A percentile compares a stretch with the other conserved stretches of the same genome.
Conservation (phyloP, 2,888 invertebrate genomes). For the Eumacrocentrus americanus region DNA sequence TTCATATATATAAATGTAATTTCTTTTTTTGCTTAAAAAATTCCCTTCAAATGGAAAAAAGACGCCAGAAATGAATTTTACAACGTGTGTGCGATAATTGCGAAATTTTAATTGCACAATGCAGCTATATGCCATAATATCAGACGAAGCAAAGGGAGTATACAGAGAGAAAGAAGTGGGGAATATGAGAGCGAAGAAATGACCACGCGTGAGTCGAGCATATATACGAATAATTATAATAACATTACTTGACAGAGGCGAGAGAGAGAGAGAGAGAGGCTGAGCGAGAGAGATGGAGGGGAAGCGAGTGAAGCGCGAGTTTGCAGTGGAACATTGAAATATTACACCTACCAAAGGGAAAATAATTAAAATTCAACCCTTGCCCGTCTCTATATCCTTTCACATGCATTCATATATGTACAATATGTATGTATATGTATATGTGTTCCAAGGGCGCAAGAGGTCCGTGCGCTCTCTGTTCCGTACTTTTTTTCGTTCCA, state of each 20-base stretch:
- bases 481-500: constrained; percentile 56
- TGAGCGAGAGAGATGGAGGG: too few species aligned
- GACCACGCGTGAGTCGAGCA: constrained; percentile 51
- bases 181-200: constrained; percentile 50
- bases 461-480: constrained; percentile 31
- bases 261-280: constrained; percentile 51
- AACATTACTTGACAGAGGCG: constrained; percentile 61
- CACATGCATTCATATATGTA: constrained; percentile 30
- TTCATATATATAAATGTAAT: constrained; percentile 1
- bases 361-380: constrained; percentile 63
- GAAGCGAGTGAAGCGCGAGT: constrained; percentile 55
- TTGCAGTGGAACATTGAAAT: constrained; percentile 59
- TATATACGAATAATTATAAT: constrained; percentile 57
- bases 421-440: constrained; percentile 27
- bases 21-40: not conserved
- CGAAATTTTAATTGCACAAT: constrained; percentile 54
- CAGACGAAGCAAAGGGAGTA: constrained; percentile 22
- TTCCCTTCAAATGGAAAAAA: not conserved
- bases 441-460: not conserved
- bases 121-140: constrained; percentile 1
- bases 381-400: constrained; percentile 47
- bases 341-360: constrained; percentile 62
- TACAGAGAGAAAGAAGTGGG: constrained; percentile 27
- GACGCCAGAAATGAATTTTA: constrained; percentile 21
- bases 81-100: constrained; percentile 40